Evolutionary conservation across 2,888 invertebrate species (phyloP), one percentile per base, ranked within the genome.

Genomic region (Lepetodrilus schrolli): DNA sequence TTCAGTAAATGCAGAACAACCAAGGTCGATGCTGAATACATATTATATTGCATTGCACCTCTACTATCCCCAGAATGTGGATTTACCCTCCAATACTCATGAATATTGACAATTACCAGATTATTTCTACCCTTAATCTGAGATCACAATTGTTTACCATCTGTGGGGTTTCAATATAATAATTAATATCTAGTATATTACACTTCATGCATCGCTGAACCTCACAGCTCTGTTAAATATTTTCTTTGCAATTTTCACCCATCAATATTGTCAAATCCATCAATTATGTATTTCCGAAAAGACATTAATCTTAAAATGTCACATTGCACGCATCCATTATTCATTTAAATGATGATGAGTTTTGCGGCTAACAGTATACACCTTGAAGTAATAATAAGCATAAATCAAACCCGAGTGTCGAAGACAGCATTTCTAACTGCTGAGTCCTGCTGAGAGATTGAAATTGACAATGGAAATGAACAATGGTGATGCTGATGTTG

Each of bases 301-400:
- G 17, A 26, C 26, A 30, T 58, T 30, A 58, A 30, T n/a, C 30
- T 30, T 17, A 30, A 58, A 58, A 58, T 30, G 58, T 30, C 58
- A 58, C 58, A 58, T 8, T 58, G 58, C 30, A 17, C 30, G n/a
- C 17, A 58, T 58, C 34, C 17, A 58, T 58, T 30, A 58, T 58
- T 58, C 58, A 58, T 58, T 30, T 10, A 58, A 58, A 58, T 34
- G 58, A 58, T 58, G 58, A 58, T 58, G 58, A 58, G 26, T 58
- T 30, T 43, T 58, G 58, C 7, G 58, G 58, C 34, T 17, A 2
- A n/a, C 10, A 13, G 17, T 30, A 30, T 30, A n/a, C 17, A 30
- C 23, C 30, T 34, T 30, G 7, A 30, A 26, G 17, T 30, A 8
- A 51, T 21, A 17, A 13, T n/a, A 7, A 30, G 34, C 23, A 58